Conservation (phyloP, 2,888 invertebrate species). For the Tolmerus cingulatus region DNA sequence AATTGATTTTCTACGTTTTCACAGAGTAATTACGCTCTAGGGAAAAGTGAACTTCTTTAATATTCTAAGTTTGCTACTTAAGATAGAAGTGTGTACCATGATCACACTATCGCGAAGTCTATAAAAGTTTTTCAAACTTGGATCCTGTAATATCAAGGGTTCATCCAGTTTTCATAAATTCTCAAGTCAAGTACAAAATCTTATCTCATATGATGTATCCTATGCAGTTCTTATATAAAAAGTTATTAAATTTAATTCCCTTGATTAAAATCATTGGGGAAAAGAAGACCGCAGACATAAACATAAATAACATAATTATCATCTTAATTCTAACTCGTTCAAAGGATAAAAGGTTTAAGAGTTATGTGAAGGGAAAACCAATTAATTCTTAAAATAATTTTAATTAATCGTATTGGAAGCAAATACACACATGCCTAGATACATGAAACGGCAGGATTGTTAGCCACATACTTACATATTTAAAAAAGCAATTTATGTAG, state of each 20-base stretch:
- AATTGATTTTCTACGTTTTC: not conserved
- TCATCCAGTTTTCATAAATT: not conserved
- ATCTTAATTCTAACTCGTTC: not conserved
- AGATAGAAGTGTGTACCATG: not conserved
- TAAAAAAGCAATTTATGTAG: too few species aligned
- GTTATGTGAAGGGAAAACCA: not conserved
- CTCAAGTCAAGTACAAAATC: not conserved
- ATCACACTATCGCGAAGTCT: not conserved
- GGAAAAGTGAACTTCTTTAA: not conserved
- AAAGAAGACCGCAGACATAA: not conserved
- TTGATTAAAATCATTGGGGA: not conserved
- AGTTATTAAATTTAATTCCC: not conserved
- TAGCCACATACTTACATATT: too few species aligned
- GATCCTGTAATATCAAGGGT: not conserved
- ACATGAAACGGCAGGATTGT: too few species aligned
- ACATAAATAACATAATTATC: not conserved
- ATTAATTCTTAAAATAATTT: too few species aligned
- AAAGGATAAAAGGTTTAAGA: not conserved
- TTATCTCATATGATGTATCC: not conserved
- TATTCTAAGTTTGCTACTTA: not conserved
- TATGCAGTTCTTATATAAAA: not conserved
- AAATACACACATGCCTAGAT: too few species aligned
- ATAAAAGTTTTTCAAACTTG: not conserved
- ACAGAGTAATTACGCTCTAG: not conserved
- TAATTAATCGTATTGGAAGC: too few species aligned